Conservation (phyloP, 2,888 invertebrate species). For the Eilema sororculum region DNA sequence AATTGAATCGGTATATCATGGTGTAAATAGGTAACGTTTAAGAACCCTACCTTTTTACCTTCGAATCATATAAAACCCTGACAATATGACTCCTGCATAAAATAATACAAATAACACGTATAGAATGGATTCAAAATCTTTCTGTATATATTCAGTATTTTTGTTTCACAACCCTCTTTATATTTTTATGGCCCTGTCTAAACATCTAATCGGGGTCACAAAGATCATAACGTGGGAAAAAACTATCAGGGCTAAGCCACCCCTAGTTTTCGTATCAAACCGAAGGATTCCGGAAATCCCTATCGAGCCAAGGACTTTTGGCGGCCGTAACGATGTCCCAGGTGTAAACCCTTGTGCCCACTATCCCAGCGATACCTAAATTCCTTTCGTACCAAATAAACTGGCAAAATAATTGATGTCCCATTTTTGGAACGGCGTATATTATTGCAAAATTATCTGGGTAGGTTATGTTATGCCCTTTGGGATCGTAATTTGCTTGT, state of each 20-base stretch:
- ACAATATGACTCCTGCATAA: slow-evolving; percentile 44
- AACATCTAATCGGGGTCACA: slow-evolving; percentile 44
- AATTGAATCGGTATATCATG: slow-evolving; percentile 50
- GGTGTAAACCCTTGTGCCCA: slow-evolving; percentile 52
- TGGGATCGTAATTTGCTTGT: slow-evolving; percentile 38
- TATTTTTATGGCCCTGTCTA: slow-evolving; percentile 45
- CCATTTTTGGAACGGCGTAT: slow-evolving; percentile 37
- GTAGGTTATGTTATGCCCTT: slow-evolving; percentile 27
- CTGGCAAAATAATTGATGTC: slow-evolving; percentile 52
- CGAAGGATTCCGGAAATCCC: slow-evolving; percentile 49
- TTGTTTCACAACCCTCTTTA: slow-evolving; percentile 43
- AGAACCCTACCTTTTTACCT: slow-evolving; percentile 42
- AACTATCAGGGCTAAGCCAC: slow-evolving; percentile 30
- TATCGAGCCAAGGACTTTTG: slow-evolving; percentile 44
- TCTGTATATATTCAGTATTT: slow-evolving; percentile 42
- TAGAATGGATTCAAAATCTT: slow-evolving; percentile 33
- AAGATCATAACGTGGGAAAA: slow-evolving; percentile 39
- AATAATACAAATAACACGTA: slow-evolving; percentile 44
- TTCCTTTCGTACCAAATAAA: slow-evolving; percentile 47
- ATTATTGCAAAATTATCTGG: slow-evolving; percentile 35
- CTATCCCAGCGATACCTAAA: slow-evolving; percentile 32
- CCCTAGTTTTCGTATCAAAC: slow-evolving; percentile 50
- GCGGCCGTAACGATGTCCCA: slow-evolving; percentile 52
- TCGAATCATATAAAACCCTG: slow-evolving; percentile 41
- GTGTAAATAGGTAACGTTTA: slow-evolving; percentile 42